Evolutionary conservation across 53 echinoderm and acorn worm genomes (phyloP).

Genomic region (Paelopatides confundens): DNA sequence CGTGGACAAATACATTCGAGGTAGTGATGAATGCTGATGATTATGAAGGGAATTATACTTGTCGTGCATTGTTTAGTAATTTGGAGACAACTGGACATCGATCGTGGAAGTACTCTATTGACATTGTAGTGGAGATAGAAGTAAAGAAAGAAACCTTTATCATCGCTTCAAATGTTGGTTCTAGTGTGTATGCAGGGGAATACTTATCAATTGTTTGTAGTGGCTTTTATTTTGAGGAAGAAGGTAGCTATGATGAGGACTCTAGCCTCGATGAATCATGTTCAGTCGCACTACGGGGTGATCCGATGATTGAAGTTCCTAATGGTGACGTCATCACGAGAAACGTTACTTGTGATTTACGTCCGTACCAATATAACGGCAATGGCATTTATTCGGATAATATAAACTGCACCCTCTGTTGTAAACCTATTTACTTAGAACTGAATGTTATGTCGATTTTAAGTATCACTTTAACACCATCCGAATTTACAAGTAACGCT

Average conservation of each 20-base stretch:
- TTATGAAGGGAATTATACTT: background rate
- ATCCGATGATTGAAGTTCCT: no score
- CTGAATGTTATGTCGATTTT: background rate
- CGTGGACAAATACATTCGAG: background rate
- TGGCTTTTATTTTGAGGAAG: background rate
- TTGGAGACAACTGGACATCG: background rate
- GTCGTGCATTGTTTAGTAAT: background rate
- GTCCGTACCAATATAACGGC: background rate
- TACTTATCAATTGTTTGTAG: background rate
- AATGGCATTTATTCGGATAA: no score
- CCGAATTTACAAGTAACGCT: no score
- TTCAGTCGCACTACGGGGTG: no score
- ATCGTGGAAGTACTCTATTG: no score
- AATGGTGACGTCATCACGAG: no score
- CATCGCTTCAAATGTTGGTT: background rate
- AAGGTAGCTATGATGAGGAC: no score
- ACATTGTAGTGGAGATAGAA: background rate
- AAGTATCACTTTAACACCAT: background rate
- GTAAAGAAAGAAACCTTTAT: background rate
- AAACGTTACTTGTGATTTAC: background rate
- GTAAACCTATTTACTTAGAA: background rate
- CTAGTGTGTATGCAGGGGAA: background rate
- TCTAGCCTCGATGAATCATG: no score
- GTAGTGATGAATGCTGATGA: background rate
- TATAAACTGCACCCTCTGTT: no score